Conservation (phyloP, 2,113 vertebrate genomes). For the Equus quagga region DNA sequence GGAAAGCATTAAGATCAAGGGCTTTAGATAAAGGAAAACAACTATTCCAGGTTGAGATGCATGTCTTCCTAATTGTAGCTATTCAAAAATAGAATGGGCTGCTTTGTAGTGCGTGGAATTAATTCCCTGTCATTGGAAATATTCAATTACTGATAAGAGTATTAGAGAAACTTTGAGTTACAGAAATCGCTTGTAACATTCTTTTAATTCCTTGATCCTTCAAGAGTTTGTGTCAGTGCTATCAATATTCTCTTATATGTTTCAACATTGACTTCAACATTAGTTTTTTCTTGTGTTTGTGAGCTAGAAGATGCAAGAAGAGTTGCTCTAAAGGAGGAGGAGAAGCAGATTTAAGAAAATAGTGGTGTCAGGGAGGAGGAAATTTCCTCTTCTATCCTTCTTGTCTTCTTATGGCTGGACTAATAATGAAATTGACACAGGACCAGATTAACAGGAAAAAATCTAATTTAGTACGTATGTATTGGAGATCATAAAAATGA, state of each 20-base stretch:
- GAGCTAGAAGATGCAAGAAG: neutral
- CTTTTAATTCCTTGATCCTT: neutral
- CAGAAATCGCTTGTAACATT: neutral
- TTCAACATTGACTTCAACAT: neutral
- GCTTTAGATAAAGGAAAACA: conserved; percentile 17
- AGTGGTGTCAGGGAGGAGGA: neutral
- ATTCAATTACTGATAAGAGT: neutral
- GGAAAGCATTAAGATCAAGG: conserved; percentile 6
- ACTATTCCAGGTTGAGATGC: neutral
- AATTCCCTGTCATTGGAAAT: conserved; percentile 1
- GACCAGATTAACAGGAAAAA: too few relatives aligned
- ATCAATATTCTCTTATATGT: neutral
- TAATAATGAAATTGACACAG: too few relatives aligned
- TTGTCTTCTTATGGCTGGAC: too few relatives aligned
- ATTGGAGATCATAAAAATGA: too few relatives aligned
- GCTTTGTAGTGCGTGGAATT: neutral
- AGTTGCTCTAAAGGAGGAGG: neutral
- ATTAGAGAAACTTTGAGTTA: neutral
- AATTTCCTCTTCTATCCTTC: too few relatives aligned
- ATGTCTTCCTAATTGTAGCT: neutral
- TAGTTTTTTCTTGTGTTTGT: neutral
- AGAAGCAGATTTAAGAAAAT: neutral
- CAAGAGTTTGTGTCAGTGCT: neutral
- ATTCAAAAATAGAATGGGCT: neutral
- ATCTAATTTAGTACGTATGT: too few relatives aligned